Percentiles rank a stretch among this genome's conserved stretches.
phyloP scores from a whole-genome alignment of 2,113 vertebrate genomes.

The Planiliza haematocheilus region DNA sequence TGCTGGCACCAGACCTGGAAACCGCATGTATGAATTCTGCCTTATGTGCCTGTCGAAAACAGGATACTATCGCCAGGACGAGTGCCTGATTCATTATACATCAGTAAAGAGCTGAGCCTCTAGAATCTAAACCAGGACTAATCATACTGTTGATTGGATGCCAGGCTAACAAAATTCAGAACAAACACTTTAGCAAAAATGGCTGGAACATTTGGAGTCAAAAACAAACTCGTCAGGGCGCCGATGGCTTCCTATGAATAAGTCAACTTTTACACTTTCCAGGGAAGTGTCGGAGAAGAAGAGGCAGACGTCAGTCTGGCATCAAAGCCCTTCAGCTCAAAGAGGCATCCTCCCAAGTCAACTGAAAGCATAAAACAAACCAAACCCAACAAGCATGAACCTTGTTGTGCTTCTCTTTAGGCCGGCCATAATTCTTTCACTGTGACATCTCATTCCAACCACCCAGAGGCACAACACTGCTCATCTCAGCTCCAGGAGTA shows the following conservation, averaged over 20 bases:
- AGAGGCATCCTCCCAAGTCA: conserved; percentile 33
- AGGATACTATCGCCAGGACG: conserved; percentile 26
- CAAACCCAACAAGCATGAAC: conserved; percentile 48
- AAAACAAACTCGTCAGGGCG: conserved; percentile 28
- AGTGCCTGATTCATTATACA: conserved; percentile 59
- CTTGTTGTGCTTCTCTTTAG: conserved; percentile 53
- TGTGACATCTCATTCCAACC: conserved; percentile 72
- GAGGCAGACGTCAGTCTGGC: conserved; percentile 44
- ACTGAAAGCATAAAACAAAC: conserved; percentile 53
- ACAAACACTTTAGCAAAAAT: conserved; percentile 48
- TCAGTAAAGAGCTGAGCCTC: conserved; percentile 42
- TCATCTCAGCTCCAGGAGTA: conserved; percentile 31
- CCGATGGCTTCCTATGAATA: conserved; percentile 42
- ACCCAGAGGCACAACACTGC: conserved; percentile 41
- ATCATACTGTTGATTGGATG: conserved; percentile 43
- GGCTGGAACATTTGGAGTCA: conserved; percentile 26
- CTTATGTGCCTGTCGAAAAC: conserved; percentile 44
- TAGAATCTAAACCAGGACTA: conserved; percentile 30
- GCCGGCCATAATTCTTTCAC: conserved; percentile 39
- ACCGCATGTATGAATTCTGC: conserved; percentile 45
- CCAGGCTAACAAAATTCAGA: conserved; percentile 47
- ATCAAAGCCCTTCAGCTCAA: conserved; percentile 39
- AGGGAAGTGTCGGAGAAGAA: conserved; percentile 19
- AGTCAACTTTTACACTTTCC: conserved; percentile 44
- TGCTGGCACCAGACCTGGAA: conserved; percentile 61